Evolutionary conservation across 2,113 vertebrate species (phyloP).

Genomic region (Pogonocichla stellata): DNA sequence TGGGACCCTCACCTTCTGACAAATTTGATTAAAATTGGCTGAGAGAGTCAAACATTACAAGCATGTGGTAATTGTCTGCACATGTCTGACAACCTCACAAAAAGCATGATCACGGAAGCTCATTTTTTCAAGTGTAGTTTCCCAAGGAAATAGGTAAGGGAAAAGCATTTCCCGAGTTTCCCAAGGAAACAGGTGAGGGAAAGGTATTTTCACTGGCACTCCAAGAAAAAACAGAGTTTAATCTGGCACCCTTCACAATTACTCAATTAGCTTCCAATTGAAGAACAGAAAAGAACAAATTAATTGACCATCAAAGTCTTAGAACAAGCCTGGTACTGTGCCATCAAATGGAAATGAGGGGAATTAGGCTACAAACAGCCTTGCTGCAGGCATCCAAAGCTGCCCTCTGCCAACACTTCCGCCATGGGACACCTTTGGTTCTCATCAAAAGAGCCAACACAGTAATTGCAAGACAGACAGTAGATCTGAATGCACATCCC

Average conservation of each 20-base stretch:
- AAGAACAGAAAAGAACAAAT: conserved; percentile 49
- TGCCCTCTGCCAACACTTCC: neutral
- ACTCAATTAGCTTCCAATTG: conserved; percentile 46
- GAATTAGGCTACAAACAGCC: conserved; percentile 9
- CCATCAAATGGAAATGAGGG: conserved; percentile 26
- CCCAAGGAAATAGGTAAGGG: neutral
- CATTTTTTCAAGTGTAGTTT: neutral
- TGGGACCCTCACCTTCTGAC: neutral
- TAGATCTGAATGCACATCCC: neutral
- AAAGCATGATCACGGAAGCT: neutral
- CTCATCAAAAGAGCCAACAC: neutral
- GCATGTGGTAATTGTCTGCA: neutral
- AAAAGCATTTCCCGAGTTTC: neutral
- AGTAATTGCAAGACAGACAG: neutral
- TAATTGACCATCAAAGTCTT: conserved; percentile 47
- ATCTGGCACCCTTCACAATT: conserved; percentile 3
- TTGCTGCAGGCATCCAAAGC: neutral
- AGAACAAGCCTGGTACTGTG: conserved; percentile 1
- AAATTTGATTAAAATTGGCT: neutral
- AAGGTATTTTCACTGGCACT: neutral
- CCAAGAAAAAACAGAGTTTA: neutral
- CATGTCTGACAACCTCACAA: neutral
- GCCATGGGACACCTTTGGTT: neutral
- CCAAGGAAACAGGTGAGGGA: neutral
- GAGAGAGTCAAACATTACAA: neutral